Percentiles rank a stretch among this genome's conserved stretches.
Conservation (phyloP, 2,113 vertebrate species). For the Siniperca knerii region DNA sequence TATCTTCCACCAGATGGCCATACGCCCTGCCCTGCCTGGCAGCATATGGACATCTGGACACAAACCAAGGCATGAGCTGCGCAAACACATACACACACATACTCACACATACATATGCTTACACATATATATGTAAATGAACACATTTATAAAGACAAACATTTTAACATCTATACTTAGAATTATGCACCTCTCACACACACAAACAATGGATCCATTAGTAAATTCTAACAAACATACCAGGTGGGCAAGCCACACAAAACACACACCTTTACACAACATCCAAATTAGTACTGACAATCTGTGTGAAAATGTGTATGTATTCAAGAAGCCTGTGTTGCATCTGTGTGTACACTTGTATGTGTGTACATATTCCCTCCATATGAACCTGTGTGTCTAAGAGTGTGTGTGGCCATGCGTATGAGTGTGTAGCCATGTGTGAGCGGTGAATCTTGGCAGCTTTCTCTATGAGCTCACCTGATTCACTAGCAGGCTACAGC, state of each 20-base stretch:
- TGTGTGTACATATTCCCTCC: background rate
- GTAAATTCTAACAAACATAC: background rate
- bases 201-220: background rate
- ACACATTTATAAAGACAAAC: background rate
- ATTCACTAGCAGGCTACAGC: constrained; percentile 48
- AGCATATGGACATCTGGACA: constrained; percentile 78
- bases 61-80: constrained; percentile 54
- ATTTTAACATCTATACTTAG: background rate
- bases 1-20: constrained; percentile 71
- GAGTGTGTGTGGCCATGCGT: constrained; percentile 7
- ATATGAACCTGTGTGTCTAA: constrained; percentile 13
- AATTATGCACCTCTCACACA: background rate
- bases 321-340: background rate
- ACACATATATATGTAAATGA: background rate
- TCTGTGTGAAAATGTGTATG: background rate
- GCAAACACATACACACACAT: background rate
- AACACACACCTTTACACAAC: constrained; percentile 2
- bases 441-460: constrained; percentile 63
- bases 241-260: background rate
- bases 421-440: constrained; percentile 54
- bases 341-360: background rate
- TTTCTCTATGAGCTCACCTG: constrained; percentile 65
- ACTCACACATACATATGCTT: background rate
- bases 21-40: constrained; percentile 67
- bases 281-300: background rate